phyloP scores from a whole-genome alignment of 2,113 vertebrate species.

The Vimba vimba region DNA sequence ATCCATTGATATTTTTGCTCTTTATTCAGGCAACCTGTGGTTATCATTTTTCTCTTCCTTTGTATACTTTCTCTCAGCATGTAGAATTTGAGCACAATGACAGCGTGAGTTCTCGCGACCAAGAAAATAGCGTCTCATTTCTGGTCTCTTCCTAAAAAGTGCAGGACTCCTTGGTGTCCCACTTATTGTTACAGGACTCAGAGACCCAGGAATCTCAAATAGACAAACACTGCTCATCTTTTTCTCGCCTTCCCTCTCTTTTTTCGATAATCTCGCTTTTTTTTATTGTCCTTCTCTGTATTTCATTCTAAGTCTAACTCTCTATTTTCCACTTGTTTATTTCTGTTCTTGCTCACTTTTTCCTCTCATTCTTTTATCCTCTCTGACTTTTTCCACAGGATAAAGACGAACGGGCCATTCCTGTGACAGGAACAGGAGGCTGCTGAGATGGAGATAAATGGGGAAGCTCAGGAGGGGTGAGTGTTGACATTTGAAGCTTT shows the following conservation, averaged over 20 bases:
- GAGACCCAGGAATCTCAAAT: conserved; percentile 1
- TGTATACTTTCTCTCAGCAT: conserved; percentile 5
- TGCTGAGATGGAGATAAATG: conserved; percentile 38
- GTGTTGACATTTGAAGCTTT: conserved; percentile 33
- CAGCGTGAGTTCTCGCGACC: conserved; percentile 4
- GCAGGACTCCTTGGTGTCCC: conserved; percentile 16
- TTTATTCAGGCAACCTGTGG: conserved; percentile 28
- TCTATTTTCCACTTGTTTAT: background rate
- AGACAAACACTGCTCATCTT: background rate
- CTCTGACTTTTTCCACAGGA: conserved; percentile 7
- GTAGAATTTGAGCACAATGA: conserved; percentile 19
- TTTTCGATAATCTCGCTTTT: background rate
- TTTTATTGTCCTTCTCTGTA: background rate
- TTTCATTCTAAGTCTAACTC: background rate
- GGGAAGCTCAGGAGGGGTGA: conserved; percentile 8
- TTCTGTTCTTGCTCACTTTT: conserved; percentile 3
- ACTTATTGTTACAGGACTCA: conserved; percentile 14
- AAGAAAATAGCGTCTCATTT: background rate
- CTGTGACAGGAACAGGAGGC: conserved; percentile 11
- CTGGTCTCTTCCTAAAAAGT: background rate
- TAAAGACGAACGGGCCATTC: conserved; percentile 7
- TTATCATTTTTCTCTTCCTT: background rate
- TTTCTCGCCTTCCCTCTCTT: background rate
- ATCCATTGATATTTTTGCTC: conserved; percentile 25
- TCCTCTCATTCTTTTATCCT: conserved; percentile 4